Base-by-base conservation (phyloP, 2,797 vertebrate species). In the Mareca strepera region DNA sequence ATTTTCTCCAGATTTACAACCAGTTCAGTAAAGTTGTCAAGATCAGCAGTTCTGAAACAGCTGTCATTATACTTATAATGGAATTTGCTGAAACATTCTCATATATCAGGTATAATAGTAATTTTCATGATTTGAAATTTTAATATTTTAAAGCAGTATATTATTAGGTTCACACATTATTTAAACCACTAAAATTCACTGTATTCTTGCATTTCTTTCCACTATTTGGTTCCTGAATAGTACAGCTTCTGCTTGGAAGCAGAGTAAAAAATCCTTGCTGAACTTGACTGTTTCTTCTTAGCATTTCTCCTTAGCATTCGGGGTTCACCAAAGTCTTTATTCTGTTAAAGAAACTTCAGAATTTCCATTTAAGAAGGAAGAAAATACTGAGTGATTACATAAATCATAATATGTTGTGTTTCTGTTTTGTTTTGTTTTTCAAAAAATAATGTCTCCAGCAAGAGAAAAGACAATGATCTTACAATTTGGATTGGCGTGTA, bases 81-180 rank as follows among this genome's bases (percentile, higher is more conserved):
- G 73, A 50, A 88, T 70, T 73, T 85, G 66, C 77, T 73, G 72
- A 68, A 89, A 80, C 26, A 29, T 12, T 50, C 77, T 69, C 25
- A 2, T 67, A 15, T 2, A 43, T 81, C 59, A 91, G 33, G 14
- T 85, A 6, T 11, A 46, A 85, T 53, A 87, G 63, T 52, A 91
- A 75, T 85, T 35, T 1, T 92, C 63, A 68, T 70, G 53, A 95
- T 93, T 73, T 68, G 35, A 67, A 60, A 74, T 44, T 43, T 96
- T 90, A 94, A 92, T 95, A 94, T 92, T 90, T 96, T 82, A 94
- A 66, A 76, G 70, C 59, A 29, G 35, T 37, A 7, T 56, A 86
- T 92, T 80, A 94, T 90, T 82, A 94, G 63, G 67, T 66, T 66
- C 77, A 53, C 70, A 23, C 67, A 41, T 91, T 90, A 94, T 95